Base-by-base conservation (phyloP, 1,140 invertebrate genomes). In the Dinoponera quadriceps region DNA sequence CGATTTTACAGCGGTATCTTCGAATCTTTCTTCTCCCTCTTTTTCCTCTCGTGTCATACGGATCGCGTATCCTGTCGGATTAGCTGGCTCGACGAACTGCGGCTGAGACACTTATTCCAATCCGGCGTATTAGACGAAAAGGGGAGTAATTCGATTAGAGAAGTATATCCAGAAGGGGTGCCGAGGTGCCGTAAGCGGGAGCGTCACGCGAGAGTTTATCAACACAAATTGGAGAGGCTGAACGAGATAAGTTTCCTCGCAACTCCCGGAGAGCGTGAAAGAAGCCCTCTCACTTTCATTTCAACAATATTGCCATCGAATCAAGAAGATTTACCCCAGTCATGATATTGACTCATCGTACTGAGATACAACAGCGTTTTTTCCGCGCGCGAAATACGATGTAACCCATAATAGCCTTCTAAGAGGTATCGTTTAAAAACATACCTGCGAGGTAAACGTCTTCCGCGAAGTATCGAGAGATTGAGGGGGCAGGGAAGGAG, bases 71-170 rank as follows among this genome's bases (percentile, higher is more conserved):
- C n/a, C 22, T 14, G 63, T 57, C 33, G 13, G 7, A 78, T 68
- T 55, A 55, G 49, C 14, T 18, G 38, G 48, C 20, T 14, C 65
- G 51, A 71, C 38, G 22, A 69, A 13, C 18, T 22, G 44, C 54
- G 51, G 65, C 20, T 38, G 74, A 74, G 59, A 74, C 55, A 77
- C 71, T 89, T 81, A 85, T 85, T 83, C 85, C 74, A 60, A 51
- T 82, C 22, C 38, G 11, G 51, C 25, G 60, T 84, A 88, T 89
- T 86, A 78, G 84, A 44, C 69, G 84, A 83, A 81, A 80, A 65
- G 54, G 75, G 75, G 69, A 82, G 44, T 88, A 71, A 88, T 89
- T 89, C 66, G 88, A 88, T 88, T 88, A 88, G 65, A 38, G 60
- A 63, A 82, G 65, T 65, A 55, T 86, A 60, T 75, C 29, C 65